phyloP scores from a whole-genome alignment of 2,888 invertebrate species.

The Cephus nigrinus region DNA sequence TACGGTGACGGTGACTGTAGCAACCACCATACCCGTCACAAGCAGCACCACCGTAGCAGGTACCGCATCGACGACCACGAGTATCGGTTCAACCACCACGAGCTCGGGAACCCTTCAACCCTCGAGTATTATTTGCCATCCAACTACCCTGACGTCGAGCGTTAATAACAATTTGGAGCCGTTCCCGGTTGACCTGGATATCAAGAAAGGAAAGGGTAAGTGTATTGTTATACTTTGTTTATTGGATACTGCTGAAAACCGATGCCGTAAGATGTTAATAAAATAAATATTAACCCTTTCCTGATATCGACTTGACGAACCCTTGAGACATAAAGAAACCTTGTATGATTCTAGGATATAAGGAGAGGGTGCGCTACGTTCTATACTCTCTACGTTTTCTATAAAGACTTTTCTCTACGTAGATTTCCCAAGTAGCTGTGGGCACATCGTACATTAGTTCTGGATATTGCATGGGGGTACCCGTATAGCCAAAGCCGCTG shows the following conservation, averaged over 20 bases:
- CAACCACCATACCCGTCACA: neutral
- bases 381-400: neutral
- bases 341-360: neutral
- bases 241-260: neutral
- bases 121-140: conserved; percentile 46
- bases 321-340: neutral
- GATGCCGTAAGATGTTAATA: neutral
- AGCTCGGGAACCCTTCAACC: conserved; percentile 32
- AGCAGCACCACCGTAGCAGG: neutral
- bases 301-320: neutral
- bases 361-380: conserved; percentile 13
- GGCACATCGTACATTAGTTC: conserved; percentile 47
- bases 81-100: conserved; percentile 14
- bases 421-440: conserved; percentile 25
- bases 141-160: conserved; percentile 24
- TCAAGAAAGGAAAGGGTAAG: conserved; percentile 43
- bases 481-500: conserved; percentile 53
- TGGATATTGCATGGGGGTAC: conserved; percentile 56
- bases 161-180: conserved; percentile 40
- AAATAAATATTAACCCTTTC: neutral
- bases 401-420: neutral
- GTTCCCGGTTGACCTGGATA: conserved; percentile 54
- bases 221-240: neutral
- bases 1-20: neutral
- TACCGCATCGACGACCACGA: conserved; percentile 20